phyloP scores from a whole-genome alignment of 2,888 invertebrate species.

The Trimorus sp. region DNA sequence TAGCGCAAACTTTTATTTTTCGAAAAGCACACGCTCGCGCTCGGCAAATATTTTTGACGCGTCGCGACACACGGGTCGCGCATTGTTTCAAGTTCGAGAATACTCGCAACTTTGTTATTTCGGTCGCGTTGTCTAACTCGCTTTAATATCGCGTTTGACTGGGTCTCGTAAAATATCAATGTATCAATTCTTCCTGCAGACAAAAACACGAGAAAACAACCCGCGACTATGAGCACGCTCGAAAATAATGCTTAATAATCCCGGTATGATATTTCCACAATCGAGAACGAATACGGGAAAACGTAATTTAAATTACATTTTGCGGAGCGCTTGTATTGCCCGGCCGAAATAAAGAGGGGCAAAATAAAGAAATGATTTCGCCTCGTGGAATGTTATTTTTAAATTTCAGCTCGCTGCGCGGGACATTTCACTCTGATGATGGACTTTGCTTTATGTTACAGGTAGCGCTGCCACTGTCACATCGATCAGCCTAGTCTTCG shows the following conservation, averaged over 20 bases:
- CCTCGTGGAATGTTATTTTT: constrained; percentile 47
- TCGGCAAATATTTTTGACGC: neutral
- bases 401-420: constrained; percentile 46
- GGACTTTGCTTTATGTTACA: constrained; percentile 67
- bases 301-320: constrained; percentile 51
- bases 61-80: neutral
- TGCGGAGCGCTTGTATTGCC: constrained; percentile 32
- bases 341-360: constrained; percentile 25
- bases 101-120: neutral
- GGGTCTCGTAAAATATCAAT: constrained; percentile 6
- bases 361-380: constrained; percentile 42
- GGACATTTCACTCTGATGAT: constrained; percentile 62
- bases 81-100: constrained; percentile 6
- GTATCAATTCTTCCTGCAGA: constrained; percentile 6
- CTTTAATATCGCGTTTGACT: constrained; percentile 6
- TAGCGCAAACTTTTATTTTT: constrained; percentile 1
- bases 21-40: neutral
- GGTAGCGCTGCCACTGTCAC: constrained; percentile 65
- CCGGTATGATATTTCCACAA: constrained; percentile 30
- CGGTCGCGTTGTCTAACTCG: neutral
- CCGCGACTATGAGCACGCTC: constrained; percentile 15
- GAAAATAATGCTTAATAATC: constrained; percentile 32
- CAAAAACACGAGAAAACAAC: neutral
- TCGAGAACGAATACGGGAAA: constrained; percentile 8
- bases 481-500: constrained; percentile 65